Evolutionary conservation across 2,113 vertebrate genomes (phyloP).

Genomic region (Myocastor coypus): DNA sequence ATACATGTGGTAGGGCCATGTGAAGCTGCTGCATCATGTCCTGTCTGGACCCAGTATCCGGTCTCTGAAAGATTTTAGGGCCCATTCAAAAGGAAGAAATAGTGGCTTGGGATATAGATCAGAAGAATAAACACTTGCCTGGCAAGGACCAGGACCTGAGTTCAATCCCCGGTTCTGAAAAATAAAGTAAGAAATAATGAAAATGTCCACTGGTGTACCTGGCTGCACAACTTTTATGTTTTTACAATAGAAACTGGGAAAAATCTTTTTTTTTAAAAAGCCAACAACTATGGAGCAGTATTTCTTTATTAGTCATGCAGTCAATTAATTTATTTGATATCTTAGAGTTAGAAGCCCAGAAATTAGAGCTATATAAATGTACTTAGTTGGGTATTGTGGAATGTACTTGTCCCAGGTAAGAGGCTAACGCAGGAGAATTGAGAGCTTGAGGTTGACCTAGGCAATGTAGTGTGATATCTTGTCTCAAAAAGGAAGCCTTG

Average conservation of each 20-base stretch:
- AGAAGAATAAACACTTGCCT: too few relatives aligned
- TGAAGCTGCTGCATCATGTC: not conserved
- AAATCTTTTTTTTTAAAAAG: not conserved
- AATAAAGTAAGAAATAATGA: not conserved
- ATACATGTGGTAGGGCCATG: conserved; percentile 75
- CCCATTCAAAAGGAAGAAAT: conserved; percentile 51
- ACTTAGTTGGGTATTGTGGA: not conserved
- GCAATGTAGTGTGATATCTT: not conserved
- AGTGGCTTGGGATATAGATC: too few relatives aligned
- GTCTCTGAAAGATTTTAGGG: conserved; percentile 6
- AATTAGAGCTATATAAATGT: conserved; percentile 7
- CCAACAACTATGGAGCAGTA: not conserved
- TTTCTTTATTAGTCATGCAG: not conserved
- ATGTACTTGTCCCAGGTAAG: not conserved
- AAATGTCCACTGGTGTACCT: not conserved
- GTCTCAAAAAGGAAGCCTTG: not conserved
- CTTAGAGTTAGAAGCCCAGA: not conserved
- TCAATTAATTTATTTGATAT: not conserved
- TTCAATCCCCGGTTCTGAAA: too few relatives aligned
- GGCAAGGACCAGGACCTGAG: too few relatives aligned
- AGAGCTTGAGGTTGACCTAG: not conserved
- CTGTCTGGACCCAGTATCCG: not conserved
- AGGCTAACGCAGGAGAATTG: not conserved
- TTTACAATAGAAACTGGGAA: not conserved
- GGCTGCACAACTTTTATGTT: not conserved